Percentiles rank a stretch among this genome's conserved stretches.
phyloP scores from a whole-genome alignment of 2,113 vertebrate species.

The Rafetus swinhoei region DNA sequence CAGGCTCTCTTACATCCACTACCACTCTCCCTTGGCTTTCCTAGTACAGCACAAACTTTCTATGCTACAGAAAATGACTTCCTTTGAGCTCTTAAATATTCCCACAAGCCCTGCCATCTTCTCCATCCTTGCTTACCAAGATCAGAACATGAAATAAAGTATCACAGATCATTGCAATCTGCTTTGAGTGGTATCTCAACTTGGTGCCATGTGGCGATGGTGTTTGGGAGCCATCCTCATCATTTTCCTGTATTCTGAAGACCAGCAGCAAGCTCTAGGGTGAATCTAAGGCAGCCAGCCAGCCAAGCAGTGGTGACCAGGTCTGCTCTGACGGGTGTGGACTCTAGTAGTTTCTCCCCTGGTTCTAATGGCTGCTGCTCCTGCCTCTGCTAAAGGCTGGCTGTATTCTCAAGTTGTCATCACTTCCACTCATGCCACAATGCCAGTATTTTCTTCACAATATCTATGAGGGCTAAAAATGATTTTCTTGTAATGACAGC shows the following conservation, averaged over 20 bases:
- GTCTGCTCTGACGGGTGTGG: background rate
- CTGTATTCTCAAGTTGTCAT: background rate
- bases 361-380: background rate
- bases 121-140: background rate
- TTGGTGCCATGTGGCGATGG: background rate
- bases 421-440: background rate
- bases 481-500: background rate
- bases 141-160: background rate
- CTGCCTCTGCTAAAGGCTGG: background rate
- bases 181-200: background rate
- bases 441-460: background rate
- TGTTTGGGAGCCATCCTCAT: background rate
- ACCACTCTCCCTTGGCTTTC: background rate
- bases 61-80: background rate
- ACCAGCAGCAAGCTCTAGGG: background rate
- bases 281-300: background rate
- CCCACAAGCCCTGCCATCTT: background rate
- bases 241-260: background rate
- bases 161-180: fast-evolving
- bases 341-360: background rate
- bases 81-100: background rate
- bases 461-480: background rate
- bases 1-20: background rate
- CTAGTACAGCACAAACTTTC: background rate
- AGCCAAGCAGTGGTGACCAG: background rate